Percentiles rank a stretch among this genome's conserved stretches.
phyloP scores from a whole-genome alignment of 1,140 invertebrate species.

The Paralvinella palmiformis region DNA sequence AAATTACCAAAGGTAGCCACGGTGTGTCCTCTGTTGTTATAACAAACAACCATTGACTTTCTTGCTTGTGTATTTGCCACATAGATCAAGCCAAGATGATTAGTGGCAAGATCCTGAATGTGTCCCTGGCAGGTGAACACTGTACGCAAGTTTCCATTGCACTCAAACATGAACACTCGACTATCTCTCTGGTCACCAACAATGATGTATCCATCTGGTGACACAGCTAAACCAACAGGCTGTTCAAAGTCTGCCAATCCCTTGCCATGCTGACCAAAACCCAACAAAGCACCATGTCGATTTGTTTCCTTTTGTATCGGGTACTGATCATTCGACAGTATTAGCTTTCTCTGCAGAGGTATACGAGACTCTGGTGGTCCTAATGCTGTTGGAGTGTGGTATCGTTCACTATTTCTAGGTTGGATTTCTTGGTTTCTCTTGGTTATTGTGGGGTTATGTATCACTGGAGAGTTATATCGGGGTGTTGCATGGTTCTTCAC shows the following conservation, averaged over 20 bases:
- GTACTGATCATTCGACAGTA: too few species aligned
- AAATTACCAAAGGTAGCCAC: conserved; percentile 31
- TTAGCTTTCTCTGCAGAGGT: too few species aligned
- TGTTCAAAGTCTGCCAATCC: conserved; percentile 32
- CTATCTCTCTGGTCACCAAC: conserved; percentile 35
- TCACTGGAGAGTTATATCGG: too few species aligned
- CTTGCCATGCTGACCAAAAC: conserved; percentile 37
- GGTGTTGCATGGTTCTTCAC: too few species aligned
- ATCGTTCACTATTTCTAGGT: too few species aligned
- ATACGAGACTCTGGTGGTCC: too few species aligned
- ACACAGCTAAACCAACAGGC: conserved; percentile 35
- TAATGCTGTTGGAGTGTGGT: too few species aligned
- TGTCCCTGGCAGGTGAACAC: conserved; percentile 33
- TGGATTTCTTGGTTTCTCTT: too few species aligned
- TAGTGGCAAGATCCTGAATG: conserved; percentile 33
- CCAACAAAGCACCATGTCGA: conserved; percentile 24
- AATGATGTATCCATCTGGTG: conserved; percentile 31
- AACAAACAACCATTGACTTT: conserved; percentile 28
- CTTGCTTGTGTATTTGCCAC: conserved; percentile 32
- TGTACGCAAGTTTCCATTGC: conserved; percentile 26
- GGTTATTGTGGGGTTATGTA: too few species aligned
- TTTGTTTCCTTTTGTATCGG: too few species aligned
- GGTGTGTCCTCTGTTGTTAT: conserved; percentile 31
- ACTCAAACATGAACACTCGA: conserved; percentile 35
- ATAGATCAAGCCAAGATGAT: conserved; percentile 31